These are phyloP conservation scores for Plecotus auritus DNA, from an alignment of 2,113 vertebrate genomes.

Conservation along the genomic window DNA sequence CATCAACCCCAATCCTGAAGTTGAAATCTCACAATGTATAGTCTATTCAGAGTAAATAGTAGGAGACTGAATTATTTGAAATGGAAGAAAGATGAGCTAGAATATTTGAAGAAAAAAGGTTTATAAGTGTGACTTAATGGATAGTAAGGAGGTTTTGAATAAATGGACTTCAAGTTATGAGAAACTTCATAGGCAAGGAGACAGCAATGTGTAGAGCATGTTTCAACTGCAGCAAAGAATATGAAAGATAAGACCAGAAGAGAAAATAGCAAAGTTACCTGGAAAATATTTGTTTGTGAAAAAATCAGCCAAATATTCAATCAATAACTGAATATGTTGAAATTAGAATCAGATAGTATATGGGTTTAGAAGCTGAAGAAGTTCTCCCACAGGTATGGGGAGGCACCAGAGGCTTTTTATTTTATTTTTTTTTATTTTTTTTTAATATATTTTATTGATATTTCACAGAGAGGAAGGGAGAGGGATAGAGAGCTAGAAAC, in stretches of 20 bases:
- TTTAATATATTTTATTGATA: too few species aligned
- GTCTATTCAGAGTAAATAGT: neutral
- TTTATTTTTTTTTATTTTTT: too few species aligned
- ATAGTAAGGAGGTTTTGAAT: neutral
- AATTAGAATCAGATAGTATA: neutral
- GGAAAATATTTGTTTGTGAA: neutral
- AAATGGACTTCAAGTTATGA: neutral
- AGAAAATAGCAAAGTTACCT: neutral
- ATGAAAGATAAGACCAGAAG: neutral
- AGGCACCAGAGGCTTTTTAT: neutral
- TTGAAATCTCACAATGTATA: neutral
- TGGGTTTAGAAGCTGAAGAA: neutral
- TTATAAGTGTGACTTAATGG: neutral
- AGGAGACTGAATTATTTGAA: neutral
- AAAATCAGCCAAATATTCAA: neutral
- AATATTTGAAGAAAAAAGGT: neutral
- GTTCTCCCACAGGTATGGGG: neutral
- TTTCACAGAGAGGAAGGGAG: too few species aligned
- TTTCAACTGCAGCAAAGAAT: neutral
- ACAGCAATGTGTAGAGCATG: neutral
- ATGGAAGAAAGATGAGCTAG: neutral
- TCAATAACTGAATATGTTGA: neutral
- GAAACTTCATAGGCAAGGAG: neutral
- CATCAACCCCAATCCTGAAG: neutral
- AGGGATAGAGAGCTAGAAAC: too few species aligned